phyloP scores from a whole-genome alignment of 2,113 vertebrate species.

The Mirza zaza region DNA sequence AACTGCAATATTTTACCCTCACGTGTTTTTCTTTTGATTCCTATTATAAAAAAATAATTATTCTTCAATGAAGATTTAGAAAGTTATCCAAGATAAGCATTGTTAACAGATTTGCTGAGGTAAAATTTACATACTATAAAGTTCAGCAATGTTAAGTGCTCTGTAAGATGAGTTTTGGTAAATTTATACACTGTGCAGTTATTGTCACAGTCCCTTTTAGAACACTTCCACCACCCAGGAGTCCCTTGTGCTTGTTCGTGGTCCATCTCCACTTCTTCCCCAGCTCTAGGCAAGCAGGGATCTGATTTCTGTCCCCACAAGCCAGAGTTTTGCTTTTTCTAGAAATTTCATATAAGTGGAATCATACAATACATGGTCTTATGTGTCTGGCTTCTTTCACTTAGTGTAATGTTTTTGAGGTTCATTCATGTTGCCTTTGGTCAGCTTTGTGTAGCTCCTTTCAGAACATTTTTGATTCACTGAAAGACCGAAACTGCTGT shows the following conservation, averaged over 20 bases:
- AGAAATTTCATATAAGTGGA: neutral
- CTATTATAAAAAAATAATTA: neutral
- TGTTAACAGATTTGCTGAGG: neutral
- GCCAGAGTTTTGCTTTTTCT: neutral
- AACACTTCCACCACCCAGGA: accelerated
- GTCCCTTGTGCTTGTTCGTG: accelerated
- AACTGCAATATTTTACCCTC: neutral
- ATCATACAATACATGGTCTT: too few relatives aligned
- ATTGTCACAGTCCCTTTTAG: accelerated
- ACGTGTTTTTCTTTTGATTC: neutral
- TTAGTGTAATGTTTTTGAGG: neutral
- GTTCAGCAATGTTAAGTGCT: accelerated
- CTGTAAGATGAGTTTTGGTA: accelerated
- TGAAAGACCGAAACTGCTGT: neutral
- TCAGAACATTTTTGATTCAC: neutral
- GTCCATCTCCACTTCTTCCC: neutral
- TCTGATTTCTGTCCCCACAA: neutral
- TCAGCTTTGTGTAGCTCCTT: neutral
- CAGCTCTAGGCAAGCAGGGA: neutral
- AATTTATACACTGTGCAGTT: accelerated
- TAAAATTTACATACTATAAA: neutral
- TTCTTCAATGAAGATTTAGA: neutral
- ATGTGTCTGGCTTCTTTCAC: neutral
- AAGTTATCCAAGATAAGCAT: neutral
- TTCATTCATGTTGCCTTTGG: neutral